These are phyloP conservation scores for Meteorus cinctellus DNA, from an alignment of 2,888 invertebrate genomes.

Conservation along the genomic window DNA sequence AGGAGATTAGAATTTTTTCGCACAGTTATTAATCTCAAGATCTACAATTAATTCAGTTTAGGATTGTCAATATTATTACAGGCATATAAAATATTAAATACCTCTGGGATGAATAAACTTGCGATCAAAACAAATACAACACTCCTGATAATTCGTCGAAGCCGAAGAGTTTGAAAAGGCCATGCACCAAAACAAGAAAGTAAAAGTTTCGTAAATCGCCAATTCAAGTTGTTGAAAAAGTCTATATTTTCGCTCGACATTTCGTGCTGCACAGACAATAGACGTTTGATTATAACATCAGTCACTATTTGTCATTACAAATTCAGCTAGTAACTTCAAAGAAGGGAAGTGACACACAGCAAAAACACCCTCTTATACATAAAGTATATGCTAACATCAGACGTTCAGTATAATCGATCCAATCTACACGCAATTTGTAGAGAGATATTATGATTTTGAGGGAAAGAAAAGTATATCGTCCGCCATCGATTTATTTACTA, in stretches of 20 bases:
- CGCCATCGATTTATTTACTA: neutral
- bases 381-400: neutral
- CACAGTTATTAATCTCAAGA: slow-evolving; percentile 22
- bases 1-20: slow-evolving; percentile 6
- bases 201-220: slow-evolving; percentile 30
- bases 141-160: slow-evolving; percentile 8
- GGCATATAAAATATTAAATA: neutral
- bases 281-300: neutral
- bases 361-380: slow-evolving; percentile 12
- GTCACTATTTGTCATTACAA: neutral
- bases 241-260: slow-evolving; percentile 24
- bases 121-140: slow-evolving; percentile 16
- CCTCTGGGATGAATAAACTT: slow-evolving; percentile 38
- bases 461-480: neutral
- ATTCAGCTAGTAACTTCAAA: slow-evolving; percentile 8
- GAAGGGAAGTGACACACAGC: neutral
- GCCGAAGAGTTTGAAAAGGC: slow-evolving; percentile 29
- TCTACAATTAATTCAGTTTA: slow-evolving; percentile 7
- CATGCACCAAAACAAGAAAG: slow-evolving; percentile 40
- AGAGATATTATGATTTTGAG: neutral
- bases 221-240: slow-evolving; percentile 35
- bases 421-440: neutral
- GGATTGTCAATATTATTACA: neutral
- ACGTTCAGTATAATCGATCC: neutral
- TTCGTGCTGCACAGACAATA: neutral